These are phyloP conservation scores for Xestia ashworthii DNA, from an alignment of 2,888 invertebrate genomes.

Conservation along the genomic window DNA sequence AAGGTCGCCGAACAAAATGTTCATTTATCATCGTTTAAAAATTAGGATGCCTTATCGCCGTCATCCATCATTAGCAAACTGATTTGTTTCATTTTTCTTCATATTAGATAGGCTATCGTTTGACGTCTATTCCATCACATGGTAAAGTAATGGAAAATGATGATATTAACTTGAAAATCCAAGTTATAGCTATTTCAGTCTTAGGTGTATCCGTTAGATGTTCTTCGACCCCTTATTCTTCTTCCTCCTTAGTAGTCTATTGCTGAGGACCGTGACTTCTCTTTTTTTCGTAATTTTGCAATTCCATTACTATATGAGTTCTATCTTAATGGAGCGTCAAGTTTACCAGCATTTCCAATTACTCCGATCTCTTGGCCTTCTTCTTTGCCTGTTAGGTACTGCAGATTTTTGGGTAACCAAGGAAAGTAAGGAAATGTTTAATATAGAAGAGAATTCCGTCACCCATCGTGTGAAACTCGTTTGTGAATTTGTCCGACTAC, in stretches of 20 bases:
- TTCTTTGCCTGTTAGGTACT: neutral
- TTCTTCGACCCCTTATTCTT: neutral
- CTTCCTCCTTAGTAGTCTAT: neutral
- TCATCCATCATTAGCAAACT: conserved; percentile 42
- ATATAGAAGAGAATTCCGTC: conserved; percentile 42
- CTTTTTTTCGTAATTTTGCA: neutral
- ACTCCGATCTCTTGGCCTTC: neutral
- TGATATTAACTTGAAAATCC: neutral
- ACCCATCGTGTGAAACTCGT: conserved; percentile 50
- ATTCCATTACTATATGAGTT: neutral
- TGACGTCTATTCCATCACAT: neutral
- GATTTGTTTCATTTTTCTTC: conserved; percentile 36
- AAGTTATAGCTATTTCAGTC: neutral
- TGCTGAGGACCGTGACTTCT: neutral
- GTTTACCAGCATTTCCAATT: neutral
- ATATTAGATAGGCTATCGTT: neutral
- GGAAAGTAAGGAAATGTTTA: conserved; percentile 7
- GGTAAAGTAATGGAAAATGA: neutral
- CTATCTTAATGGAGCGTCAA: neutral
- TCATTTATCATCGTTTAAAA: conserved; percentile 53
- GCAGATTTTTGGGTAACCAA: neutral
- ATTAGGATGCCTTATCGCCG: conserved; percentile 32
- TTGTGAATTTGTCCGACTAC: conserved; percentile 66
- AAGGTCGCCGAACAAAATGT: conserved; percentile 44
- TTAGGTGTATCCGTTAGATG: neutral